Base-by-base conservation (phyloP, 2,888 invertebrate species). In the Spatulosminthurus flaviceps region DNA sequence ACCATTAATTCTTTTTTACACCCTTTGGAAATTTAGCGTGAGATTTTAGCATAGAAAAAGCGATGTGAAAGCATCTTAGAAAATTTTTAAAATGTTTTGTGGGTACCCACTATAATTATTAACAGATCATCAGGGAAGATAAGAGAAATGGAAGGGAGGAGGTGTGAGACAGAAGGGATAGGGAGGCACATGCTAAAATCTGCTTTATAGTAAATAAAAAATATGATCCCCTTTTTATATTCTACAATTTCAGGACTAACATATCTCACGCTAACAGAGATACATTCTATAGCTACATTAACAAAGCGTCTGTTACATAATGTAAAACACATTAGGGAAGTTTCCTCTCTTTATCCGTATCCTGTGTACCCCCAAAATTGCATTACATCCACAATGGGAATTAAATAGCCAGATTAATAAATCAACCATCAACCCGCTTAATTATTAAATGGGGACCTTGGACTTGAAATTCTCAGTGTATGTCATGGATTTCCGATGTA, bases 401-500 rank as follows among this genome's bases (percentile, higher is more conserved):
- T 34, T 4, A 4, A 34, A 34, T 34, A 34, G 34, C 9, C 4
- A 34, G 9, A 51, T 51, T 51, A 51, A 4, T 19, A 51, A 19
- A 16, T 51, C 16, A 51, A 19, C 5, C 7, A 16, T 19, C 16
- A 19, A 9, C 34, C 16, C 51, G n/a, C 51, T 51, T 13, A n/a
- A 13, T 51, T 51, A 16, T 51, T 51, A 51, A n/a, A 51, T 51
- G 51, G 51, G 51, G 51, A 51, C 51, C 51, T 51, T 51, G 51
- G 51, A 51, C 51, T 51, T 51, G 51, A 51, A 34, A 51, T 51
- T 51, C 51, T 51, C 51, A 51, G 51, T 5, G 16, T 41, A 41
- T 41, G 7, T 51, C 51, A 51, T 9, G 19, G 51, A 19, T 51
- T 19, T 51, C n/a, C 16, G n/a, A 51, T 19, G 51, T 41, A 41